Base-by-base conservation (phyloP, 2,113 vertebrate genomes). In the Abramis brama region DNA sequence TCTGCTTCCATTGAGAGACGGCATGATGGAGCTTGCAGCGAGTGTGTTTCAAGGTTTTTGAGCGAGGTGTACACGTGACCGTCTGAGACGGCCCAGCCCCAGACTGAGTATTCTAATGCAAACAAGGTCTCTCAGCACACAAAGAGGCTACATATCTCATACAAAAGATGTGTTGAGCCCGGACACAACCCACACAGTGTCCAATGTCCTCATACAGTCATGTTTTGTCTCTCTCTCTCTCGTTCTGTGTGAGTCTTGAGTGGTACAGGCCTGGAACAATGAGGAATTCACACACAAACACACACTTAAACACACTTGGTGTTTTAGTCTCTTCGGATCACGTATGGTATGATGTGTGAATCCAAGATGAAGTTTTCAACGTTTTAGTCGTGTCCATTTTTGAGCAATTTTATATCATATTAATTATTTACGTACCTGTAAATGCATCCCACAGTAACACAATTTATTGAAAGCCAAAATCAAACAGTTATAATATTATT, bases 21-120 rank as follows among this genome's bases (percentile, higher is more conserved):
- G 70, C 55, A 43, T 85, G 81, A 82, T 68, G 47, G 7, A 71
- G 64, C 47, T n/a, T 27, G 66, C 81, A 85, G 27, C 70, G 66
- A 80, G 70, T 85, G 43, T 64, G 43, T 76, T 84, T 80, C 8
- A 82, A 71, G 23, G 52, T 43, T 74, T 82, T 13, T 78, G 89
- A 87, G 90, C 62, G 90, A 92, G 79, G 89, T 91, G 83, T 23
- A 91, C 95, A 92, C 90, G 90, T 92, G 94, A 93, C 90, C 90
- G 87, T 5, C 88, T 86, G 17, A 81, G 92, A 90, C 89, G 92
- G 92, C 90, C 93, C 90, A 93, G 94, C 92, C 90, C 92, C 90
- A 94, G 94, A 93, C 90, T 88, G 92, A 89, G 93, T 88, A 94
- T 96, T 96, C 90, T 96, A 88, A 95, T 95, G 95, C 94, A 96